Conservation (phyloP, 2,113 vertebrate species). For the Vidua macroura region DNA sequence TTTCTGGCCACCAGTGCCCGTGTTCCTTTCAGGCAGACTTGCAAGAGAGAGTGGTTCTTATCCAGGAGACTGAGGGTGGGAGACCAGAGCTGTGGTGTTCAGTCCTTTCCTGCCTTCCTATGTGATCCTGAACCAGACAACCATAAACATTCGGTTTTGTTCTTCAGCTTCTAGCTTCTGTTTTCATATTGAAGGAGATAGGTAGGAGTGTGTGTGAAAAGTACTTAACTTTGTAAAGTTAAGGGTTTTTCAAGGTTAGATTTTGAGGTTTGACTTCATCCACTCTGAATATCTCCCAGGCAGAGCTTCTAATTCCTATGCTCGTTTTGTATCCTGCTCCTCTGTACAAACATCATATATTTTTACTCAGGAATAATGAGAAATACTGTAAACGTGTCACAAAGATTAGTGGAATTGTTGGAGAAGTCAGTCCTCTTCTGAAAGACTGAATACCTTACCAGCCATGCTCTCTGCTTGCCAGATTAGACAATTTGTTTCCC, state of each 20-base stretch:
- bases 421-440: neutral
- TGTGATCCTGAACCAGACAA: neutral
- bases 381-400: neutral
- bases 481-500: neutral
- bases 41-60: neutral
- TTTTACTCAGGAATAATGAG: neutral
- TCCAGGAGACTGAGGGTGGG: neutral
- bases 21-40: neutral
- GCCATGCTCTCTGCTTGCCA: neutral
- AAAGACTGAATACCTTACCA: neutral
- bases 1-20: accelerated
- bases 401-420: neutral
- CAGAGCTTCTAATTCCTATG: neutral
- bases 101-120: neutral
- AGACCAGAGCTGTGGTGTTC: neutral
- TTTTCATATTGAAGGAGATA: neutral
- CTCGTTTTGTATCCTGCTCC: neutral
- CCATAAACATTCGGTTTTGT: neutral
- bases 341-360: neutral
- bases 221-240: neutral
- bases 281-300: neutral
- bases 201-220: neutral
- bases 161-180: neutral
- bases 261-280: neutral
- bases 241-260: neutral